Percentiles rank a stretch among this genome's conserved stretches.
Evolutionary conservation across 2,113 vertebrate species (phyloP).

Genomic region (Nasalis larvatus): DNA sequence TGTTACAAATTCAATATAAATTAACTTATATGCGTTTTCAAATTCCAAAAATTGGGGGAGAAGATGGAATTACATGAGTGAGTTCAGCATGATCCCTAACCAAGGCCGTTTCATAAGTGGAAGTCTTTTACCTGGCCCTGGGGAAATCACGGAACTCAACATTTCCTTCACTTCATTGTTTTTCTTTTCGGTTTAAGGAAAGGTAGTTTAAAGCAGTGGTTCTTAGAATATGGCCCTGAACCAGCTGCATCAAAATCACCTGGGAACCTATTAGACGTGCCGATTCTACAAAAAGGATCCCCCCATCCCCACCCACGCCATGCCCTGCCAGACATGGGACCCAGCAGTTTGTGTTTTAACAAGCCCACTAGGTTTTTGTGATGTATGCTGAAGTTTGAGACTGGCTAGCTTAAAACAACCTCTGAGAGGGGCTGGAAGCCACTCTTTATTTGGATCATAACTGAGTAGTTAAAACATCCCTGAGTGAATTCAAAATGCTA

Average conservation of each 20-base stretch:
- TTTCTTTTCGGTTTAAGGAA: not conserved
- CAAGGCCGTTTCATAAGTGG: not conserved
- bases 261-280: not conserved
- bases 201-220: not conserved
- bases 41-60: not conserved
- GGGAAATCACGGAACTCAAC: not conserved
- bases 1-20: not conserved
- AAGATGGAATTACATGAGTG: not conserved
- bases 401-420: not conserved
- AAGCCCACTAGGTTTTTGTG: not conserved
- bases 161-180: not conserved
- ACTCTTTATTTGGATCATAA: not conserved
- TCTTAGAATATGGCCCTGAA: not conserved
- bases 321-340: accelerated
- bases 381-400: not conserved
- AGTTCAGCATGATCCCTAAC: not conserved
- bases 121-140: not conserved
- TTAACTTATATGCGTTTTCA: slow-evolving; percentile 1
- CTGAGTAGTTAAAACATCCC: not conserved
- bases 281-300: not conserved
- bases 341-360: not conserved
- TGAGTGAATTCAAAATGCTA: not conserved
- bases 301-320: accelerated
- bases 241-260: not conserved
- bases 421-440: not conserved